Evolutionary conservation across 2,113 vertebrate genomes (phyloP).

Genomic region (Channa argus): DNA sequence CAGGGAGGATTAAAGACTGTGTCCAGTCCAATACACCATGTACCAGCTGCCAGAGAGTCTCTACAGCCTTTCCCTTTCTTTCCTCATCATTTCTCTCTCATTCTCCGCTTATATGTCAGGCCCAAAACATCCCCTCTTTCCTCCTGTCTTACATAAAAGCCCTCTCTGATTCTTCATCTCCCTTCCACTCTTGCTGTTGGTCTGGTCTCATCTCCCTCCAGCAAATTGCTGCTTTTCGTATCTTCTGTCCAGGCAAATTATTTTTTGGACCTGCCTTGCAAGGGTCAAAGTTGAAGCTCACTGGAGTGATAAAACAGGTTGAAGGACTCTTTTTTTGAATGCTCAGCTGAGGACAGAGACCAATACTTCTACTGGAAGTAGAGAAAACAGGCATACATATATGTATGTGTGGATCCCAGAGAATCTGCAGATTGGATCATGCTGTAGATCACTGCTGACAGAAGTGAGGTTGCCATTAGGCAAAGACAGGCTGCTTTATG

Average conservation of each 20-base stretch:
- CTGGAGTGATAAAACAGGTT: constrained; percentile 36
- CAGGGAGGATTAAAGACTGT: constrained; percentile 64
- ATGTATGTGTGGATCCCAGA: constrained; percentile 22
- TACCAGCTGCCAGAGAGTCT: constrained; percentile 59
- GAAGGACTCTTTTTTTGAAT: constrained; percentile 23
- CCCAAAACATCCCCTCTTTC: constrained; percentile 34
- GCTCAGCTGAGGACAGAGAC: constrained; percentile 53
- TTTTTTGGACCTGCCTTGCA: constrained; percentile 26
- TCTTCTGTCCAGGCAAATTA: constrained; percentile 42
- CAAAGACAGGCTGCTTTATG: constrained; percentile 55
- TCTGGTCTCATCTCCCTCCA: constrained; percentile 26
- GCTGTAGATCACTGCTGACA: constrained; percentile 68
- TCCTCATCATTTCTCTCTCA: not conserved
- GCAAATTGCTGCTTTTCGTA: constrained; percentile 12
- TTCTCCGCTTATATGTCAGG: constrained; percentile 35
- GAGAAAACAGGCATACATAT: constrained; percentile 33
- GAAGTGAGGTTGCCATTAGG: constrained; percentile 43
- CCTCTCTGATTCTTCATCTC: constrained; percentile 46
- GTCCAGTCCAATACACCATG: constrained; percentile 42
- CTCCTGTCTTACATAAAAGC: constrained; percentile 43
- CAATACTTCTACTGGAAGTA: constrained; percentile 35
- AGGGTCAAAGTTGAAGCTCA: constrained; percentile 62
- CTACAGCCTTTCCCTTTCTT: constrained; percentile 26
- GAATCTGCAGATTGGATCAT: constrained; percentile 68
- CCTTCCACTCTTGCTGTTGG: constrained; percentile 27